Conservation (phyloP, 2,113 vertebrate species). For the Pteropus alecto region DNA sequence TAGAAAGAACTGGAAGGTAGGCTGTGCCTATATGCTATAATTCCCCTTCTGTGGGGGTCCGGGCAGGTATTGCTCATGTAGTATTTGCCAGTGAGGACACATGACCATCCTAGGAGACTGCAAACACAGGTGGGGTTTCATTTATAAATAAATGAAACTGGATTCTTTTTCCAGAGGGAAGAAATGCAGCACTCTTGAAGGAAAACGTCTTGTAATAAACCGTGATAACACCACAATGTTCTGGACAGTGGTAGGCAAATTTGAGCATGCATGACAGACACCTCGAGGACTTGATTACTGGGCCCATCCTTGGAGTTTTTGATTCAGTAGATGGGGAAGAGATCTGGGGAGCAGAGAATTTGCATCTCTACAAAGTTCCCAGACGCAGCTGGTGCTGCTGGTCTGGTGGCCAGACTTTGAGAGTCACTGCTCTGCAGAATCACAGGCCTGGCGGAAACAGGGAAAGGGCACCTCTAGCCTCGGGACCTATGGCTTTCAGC, state of each 20-base stretch:
- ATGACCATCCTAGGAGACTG: background rate
- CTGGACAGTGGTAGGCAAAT: background rate
- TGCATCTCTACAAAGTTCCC: background rate
- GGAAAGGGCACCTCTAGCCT: background rate
- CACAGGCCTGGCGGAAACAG: background rate
- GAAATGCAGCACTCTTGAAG: background rate
- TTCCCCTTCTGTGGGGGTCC: background rate
- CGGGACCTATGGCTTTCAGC: background rate
- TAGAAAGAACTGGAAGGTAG: background rate
- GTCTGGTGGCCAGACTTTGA: too few relatives aligned
- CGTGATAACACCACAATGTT: background rate
- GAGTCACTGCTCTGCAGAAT: background rate
- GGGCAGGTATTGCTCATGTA: background rate
- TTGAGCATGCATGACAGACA: rapidly evolving
- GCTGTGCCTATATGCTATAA: too few relatives aligned
- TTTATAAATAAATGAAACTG: background rate
- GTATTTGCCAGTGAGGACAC: background rate
- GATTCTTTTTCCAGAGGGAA: background rate
- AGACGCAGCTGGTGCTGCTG: background rate
- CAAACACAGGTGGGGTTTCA: background rate
- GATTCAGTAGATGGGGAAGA: background rate
- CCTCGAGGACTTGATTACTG: background rate
- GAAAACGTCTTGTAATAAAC: background rate
- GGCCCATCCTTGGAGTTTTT: background rate
- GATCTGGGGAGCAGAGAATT: background rate